Evolutionary conservation across 2,888 invertebrate species (phyloP), one percentile per base, ranked within the genome.

Genomic region (Lysandra coridon): DNA sequence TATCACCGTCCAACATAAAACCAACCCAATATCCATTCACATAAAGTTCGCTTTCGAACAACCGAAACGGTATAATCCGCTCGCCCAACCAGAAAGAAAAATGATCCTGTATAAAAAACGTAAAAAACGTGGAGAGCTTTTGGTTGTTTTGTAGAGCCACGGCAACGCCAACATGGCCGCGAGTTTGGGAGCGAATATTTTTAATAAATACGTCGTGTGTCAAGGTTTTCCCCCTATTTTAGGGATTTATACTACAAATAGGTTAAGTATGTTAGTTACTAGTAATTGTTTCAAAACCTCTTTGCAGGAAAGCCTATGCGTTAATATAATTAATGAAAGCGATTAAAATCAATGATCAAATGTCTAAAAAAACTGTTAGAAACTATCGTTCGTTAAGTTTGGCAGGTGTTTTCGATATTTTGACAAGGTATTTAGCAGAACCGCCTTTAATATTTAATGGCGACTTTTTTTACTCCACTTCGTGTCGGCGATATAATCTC

Each of bases 21-120:
- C 84, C 82, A 89, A 90, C 87, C 87, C 92, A 91, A 83, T 23
- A 0, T 69, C 12, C 78, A 81, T 49, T 33, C 2, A n/a, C 81
- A 82, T 92, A 86, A 84, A 81, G 78, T 82, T 80, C 88, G 82
- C 87, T 87, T 92, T 80, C 82, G 80, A 82, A 81, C 83, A 33
- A 82, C 79, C 78, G 79, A 33, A 83, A 81, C 81, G 81, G 83
- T 85, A 87, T 90, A 90, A 92, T 92, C 91, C 92, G 89, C 86
- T 82, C 88, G 87, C 86, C 87, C 85, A 88, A 88, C 89, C 89
- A 87, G 90, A 88, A 93, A 94, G 94, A 94, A 94, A 94, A 94
- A 94, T 94, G 90, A 94, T 94, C 94, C 94, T 94, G 93, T 92
- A 91, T 90, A 92, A 92, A 94, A 93, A 92, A 91, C 88, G 87